Conservation (phyloP, 2,888 invertebrate genomes). For the Coremacera marginata region DNA sequence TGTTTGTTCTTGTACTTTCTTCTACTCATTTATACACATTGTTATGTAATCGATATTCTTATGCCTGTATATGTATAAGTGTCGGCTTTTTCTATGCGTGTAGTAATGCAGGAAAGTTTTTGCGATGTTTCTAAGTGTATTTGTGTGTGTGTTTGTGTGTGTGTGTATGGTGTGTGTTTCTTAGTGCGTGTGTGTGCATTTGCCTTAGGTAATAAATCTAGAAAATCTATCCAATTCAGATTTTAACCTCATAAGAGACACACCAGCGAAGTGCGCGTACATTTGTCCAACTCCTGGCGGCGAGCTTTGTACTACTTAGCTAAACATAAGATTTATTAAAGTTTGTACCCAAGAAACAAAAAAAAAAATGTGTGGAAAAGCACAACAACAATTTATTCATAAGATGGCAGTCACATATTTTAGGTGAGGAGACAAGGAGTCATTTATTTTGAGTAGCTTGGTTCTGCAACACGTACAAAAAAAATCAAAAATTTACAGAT, state of each 20-base stretch:
- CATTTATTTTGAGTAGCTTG: too few relatives aligned
- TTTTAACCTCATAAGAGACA: slow-evolving; percentile 19
- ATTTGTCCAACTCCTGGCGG: background rate
- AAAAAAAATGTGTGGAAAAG: too few relatives aligned
- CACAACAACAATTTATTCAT: too few relatives aligned
- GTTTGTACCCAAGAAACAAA: background rate
- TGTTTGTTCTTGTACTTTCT: slow-evolving; percentile 12
- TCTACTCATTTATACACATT: background rate
- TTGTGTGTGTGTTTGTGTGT: too few relatives aligned
- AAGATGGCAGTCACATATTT: too few relatives aligned
- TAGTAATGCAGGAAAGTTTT: background rate
- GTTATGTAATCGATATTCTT: slow-evolving; percentile 38
- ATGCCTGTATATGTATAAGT: background rate
- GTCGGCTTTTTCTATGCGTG: background rate
- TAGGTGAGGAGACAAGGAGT: too few relatives aligned
- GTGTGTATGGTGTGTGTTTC: too few relatives aligned
- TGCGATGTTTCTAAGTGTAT: too few relatives aligned
- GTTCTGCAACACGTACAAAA: too few relatives aligned
- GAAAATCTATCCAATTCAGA: slow-evolving; percentile 31
- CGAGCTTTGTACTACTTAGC: slow-evolving; percentile 11
- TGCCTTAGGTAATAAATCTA: slow-evolving; percentile 28
- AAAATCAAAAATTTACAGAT: too few relatives aligned
- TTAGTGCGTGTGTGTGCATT: too few relatives aligned
- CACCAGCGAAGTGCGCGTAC: background rate
- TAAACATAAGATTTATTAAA: slow-evolving; percentile 12